Conservation (phyloP, 2,797 vertebrate genomes). For the Halcyon badia region DNA sequence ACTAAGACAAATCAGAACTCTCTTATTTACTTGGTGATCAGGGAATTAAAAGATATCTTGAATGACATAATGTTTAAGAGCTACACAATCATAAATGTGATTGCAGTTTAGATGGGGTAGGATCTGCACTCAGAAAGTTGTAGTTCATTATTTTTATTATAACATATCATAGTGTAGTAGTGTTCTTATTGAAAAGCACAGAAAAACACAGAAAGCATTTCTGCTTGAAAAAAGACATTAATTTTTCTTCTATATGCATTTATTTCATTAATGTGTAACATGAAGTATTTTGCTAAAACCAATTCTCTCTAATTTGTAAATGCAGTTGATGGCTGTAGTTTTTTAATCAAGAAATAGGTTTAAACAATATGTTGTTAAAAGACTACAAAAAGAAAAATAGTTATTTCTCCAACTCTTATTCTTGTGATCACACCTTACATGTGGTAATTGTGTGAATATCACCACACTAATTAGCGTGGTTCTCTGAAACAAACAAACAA, state of each 20-base stretch:
- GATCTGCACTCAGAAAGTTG: slow-evolving; percentile 14
- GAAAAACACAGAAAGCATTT: not conserved
- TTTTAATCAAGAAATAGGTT: not conserved
- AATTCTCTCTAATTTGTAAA: not conserved
- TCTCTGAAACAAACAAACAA: rapidly evolving
- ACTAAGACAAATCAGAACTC: not conserved
- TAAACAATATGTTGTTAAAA: not conserved
- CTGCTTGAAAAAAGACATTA: not conserved
- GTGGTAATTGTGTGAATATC: not conserved
- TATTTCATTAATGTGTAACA: not conserved
- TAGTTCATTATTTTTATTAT: slow-evolving; percentile 44
- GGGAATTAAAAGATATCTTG: not conserved
- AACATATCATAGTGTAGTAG: slow-evolving; percentile 16
- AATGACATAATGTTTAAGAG: slow-evolving; percentile 8
- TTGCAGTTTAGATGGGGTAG: not conserved
- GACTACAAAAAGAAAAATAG: not conserved
- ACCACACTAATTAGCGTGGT: not conserved
- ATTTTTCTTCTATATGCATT: not conserved
- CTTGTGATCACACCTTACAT: not conserved
- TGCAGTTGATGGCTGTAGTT: not conserved
- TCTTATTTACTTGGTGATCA: not conserved
- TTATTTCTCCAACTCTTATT: not conserved
- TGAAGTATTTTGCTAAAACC: not conserved
- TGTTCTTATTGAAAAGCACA: slow-evolving; percentile 28
- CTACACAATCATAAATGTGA: slow-evolving; percentile 25